Base-by-base conservation (phyloP, 2,888 invertebrate species). In the Falcaria lacertinaria region DNA sequence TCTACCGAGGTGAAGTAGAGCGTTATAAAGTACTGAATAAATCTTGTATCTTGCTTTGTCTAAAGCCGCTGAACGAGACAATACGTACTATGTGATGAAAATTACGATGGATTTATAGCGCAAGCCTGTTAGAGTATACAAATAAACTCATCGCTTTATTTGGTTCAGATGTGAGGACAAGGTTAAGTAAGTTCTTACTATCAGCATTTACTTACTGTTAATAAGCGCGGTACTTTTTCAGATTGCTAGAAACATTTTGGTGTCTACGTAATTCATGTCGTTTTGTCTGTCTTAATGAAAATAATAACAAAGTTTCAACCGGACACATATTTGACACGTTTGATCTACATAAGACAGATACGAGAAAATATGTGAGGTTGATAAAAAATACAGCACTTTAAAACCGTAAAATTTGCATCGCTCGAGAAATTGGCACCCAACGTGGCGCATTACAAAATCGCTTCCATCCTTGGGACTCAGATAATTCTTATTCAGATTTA, bases 351-450 rank as follows among this genome's bases (percentile, higher is more conserved):
- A n/a, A n/a, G n/a, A n/a, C n/a, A n/a, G n/a, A n/a, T n/a, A n/a
- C n/a, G n/a, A n/a, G n/a, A n/a, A n/a, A n/a, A n/a, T n/a, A n/a
- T n/a, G n/a, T n/a, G n/a, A n/a, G n/a, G n/a, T n/a, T n/a, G n/a
- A n/a, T n/a, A n/a, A n/a, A n/a, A n/a, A n/a, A n/a, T n/a, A n/a
- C n/a, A n/a, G n/a, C n/a, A n/a, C n/a, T n/a, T n/a, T n/a, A n/a
- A n/a, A n/a, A n/a, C n/a, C n/a, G n/a, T n/a, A n/a, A n/a, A n/a
- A n/a, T n/a, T n/a, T n/a, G n/a, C n/a, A n/a, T 19, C 19, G 44
- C 42, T 53, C 56, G 53, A 54, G 50, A 62, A 58, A 60, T 52
- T 64, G 68, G 66, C 68, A 62, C 64, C 58, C 68, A 64, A 60
- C 61, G 52, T 45, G 60, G 65, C 57, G 54, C 59, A 45, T 25